A percentile compares a stretch with the other conserved stretches of the same genome.
These are phyloP conservation scores for Philotrypesis tridentata DNA, from an alignment of 1,140 invertebrate genomes.

Conservation along the genomic window DNA sequence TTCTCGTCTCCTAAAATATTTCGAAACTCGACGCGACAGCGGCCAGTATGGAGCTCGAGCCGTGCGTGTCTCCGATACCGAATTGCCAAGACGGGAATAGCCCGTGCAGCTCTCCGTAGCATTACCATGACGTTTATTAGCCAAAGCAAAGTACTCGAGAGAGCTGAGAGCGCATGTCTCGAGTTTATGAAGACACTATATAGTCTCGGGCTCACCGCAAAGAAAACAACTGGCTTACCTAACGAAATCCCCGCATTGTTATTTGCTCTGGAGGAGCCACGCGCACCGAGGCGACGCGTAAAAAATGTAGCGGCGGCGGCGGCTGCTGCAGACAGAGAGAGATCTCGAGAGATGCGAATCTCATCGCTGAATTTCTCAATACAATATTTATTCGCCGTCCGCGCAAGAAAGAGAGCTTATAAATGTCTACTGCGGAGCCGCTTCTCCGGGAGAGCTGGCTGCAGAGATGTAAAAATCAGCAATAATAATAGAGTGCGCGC, in stretches of 20 bases:
- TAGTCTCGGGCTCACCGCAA: background rate
- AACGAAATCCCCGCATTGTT: background rate
- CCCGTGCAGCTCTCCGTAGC: too few species aligned
- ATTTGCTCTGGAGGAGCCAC: background rate
- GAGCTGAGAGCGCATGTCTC: background rate
- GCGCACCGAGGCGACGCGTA: background rate
- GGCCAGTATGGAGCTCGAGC: background rate
- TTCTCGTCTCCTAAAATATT: too few species aligned
- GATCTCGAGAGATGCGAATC: slow-evolving; percentile 1
- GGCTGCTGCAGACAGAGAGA: too few species aligned
- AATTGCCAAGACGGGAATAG: slow-evolving; percentile 17
- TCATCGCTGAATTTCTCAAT: background rate
- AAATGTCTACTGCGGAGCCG: background rate
- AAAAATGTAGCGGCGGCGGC: background rate
- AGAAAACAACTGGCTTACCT: background rate
- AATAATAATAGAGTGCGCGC: slow-evolving; percentile 18
- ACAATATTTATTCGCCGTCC: background rate
- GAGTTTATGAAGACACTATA: slow-evolving; percentile 1
- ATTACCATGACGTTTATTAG: slow-evolving; percentile 24
- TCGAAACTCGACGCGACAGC: too few species aligned
- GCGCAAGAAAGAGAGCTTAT: slow-evolving; percentile 1
- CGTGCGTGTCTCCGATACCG: background rate
- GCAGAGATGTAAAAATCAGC: slow-evolving; percentile 9
- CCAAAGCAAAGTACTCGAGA: background rate
- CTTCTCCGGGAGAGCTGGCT: background rate